Conservation (phyloP, 2,113 vertebrate species). For the Oncorhynchus tshawytscha region DNA sequence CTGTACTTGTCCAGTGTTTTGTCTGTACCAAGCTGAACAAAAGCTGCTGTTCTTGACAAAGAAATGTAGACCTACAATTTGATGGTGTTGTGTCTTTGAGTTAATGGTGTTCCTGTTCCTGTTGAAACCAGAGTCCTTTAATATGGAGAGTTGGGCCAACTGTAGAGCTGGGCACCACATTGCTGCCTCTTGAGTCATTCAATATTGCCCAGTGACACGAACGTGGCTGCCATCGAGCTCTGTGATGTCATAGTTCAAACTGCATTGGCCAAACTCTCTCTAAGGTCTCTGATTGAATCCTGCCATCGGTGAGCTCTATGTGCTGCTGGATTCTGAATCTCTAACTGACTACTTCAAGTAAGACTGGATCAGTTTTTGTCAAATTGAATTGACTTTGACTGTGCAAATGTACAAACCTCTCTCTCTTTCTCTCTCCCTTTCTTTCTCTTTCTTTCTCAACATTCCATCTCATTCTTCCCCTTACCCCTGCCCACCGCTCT, state of each 20-base stretch:
- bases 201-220: no score
- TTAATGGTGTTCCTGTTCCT: neutral
- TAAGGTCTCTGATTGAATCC: no score
- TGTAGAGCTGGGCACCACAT: no score
- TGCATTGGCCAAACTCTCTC: no score
- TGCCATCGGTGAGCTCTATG: no score
- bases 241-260: no score
- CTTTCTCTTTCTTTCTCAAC: slow-evolving; percentile 53
- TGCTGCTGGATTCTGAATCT: neutral
- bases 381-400: neutral
- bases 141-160: neutral
- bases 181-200: no score
- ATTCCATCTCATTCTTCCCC: neutral
- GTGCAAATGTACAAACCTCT: slow-evolving; percentile 21
- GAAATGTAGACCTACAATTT: neutral
- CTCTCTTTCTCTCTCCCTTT: slow-evolving; percentile 57
- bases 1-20: neutral
- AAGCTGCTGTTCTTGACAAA: neutral
- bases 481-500: neutral
- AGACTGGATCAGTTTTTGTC: neutral
- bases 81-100: slow-evolving; percentile 1
- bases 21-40: neutral
- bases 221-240: no score
- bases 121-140: neutral
- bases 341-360: neutral